These are phyloP conservation scores for Punctoribates punctum DNA, from an alignment of 2,888 invertebrate species.

Conservation along the genomic window DNA sequence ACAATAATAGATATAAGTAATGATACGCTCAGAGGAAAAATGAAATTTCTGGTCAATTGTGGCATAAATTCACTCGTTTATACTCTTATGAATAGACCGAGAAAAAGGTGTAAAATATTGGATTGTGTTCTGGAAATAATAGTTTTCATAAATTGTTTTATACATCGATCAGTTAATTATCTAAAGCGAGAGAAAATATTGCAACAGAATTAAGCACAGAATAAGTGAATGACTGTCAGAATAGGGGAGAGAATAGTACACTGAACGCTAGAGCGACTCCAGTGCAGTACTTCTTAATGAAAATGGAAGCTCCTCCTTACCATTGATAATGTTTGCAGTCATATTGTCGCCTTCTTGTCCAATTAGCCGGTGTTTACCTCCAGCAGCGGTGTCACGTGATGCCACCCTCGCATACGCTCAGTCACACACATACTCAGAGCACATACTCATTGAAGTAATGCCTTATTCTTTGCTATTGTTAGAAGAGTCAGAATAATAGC, in stretches of 20 bases:
- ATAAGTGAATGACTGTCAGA: background rate
- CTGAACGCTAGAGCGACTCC: background rate
- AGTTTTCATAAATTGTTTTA: background rate
- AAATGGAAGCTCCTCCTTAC: slow-evolving; percentile 2
- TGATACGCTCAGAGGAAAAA: background rate
- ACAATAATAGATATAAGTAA: background rate
- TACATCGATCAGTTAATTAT: background rate
- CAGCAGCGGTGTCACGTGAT: slow-evolving; percentile 3
- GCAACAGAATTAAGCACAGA: background rate
- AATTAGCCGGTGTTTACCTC: slow-evolving; percentile 10
- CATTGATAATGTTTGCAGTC: slow-evolving; percentile 17
- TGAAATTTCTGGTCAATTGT: background rate
- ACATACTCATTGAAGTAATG: slow-evolving; percentile 14
- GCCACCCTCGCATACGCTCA: slow-evolving; percentile 24
- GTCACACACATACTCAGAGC: background rate
- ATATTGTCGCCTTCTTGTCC: slow-evolving; percentile 37
- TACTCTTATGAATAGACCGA: background rate
- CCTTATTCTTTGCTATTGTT: background rate
- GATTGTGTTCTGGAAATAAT: background rate
- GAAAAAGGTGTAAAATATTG: slow-evolving; percentile 24
- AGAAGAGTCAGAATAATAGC: background rate
- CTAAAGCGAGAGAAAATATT: background rate
- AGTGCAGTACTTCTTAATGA: slow-evolving; percentile 8
- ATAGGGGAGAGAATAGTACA: background rate
- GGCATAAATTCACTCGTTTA: too few relatives aligned